Evolutionary conservation across 30 jellyfish, hydroid and myxozoan genomes (phyloP).

Genomic region (Chironex yamaguchii): DNA sequence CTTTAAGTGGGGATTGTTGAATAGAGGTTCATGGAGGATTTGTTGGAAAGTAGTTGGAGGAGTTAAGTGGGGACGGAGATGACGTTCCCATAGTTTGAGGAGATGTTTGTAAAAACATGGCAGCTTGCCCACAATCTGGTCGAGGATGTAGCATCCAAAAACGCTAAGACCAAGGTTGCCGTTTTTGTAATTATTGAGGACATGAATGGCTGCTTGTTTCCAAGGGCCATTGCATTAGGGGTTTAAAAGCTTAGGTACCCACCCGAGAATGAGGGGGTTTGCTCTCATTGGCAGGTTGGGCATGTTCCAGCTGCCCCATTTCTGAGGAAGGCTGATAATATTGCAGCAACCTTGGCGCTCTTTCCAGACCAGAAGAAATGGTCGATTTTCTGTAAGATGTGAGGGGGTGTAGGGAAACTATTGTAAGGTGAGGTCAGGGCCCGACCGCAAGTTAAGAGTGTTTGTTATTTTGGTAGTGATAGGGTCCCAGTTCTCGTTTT

Average conservation of each 20-base stretch:
- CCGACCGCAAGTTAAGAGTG: not conserved
- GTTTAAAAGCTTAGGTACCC: slow-evolving; percentile 23
- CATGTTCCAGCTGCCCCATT: slow-evolving; percentile 23
- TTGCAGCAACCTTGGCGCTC: not conserved
- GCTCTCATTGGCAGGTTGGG: slow-evolving; percentile 3
- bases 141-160: not conserved
- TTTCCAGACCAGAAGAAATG: too few species aligned
- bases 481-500: not conserved
- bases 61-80: not conserved
- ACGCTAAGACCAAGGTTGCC: not conserved
- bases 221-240: not conserved
- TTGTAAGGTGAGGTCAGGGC: slow-evolving; percentile 15
- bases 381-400: not conserved
- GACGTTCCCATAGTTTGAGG: not conserved
- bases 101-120: slow-evolving; percentile 8
- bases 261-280: slow-evolving; percentile 3
- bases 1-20: not conserved
- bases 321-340: slow-evolving; percentile 33
- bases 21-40: slow-evolving; percentile 15
- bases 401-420: slow-evolving; percentile 1
- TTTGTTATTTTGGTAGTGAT: not conserved
- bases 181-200: not conserved
- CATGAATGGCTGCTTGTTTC: not conserved
- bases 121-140: not conserved
- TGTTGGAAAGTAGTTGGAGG: not conserved